A percentile compares a stretch with the other conserved stretches of the same genome.
Conservation (phyloP, 1,140 invertebrate species). For the Hypothenemus hampei region DNA sequence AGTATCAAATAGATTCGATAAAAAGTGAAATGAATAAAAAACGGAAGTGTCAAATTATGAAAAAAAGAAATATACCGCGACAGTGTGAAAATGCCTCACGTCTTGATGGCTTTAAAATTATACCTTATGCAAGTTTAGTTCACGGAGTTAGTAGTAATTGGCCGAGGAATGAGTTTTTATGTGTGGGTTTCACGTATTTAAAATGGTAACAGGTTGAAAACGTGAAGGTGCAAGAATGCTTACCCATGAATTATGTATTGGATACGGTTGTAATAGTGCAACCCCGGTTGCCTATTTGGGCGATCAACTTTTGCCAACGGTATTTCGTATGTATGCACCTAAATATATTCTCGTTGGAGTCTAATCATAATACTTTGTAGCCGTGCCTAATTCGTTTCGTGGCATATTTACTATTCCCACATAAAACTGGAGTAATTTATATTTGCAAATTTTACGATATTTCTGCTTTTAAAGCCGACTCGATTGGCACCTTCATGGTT, state of each 20-base stretch:
- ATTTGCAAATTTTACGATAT: not conserved
- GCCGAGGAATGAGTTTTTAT: constrained; percentile 17
- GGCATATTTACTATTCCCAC: not conserved
- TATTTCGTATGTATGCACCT: constrained; percentile 4
- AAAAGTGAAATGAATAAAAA: too few species aligned
- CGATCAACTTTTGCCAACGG: constrained; percentile 4
- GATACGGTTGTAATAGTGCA: not conserved
- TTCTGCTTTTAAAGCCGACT: not conserved
- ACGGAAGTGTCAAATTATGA: constrained; percentile 45
- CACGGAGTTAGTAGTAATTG: constrained; percentile 27
- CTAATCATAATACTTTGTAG: not conserved
- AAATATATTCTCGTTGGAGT: constrained; percentile 4
- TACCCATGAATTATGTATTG: constrained; percentile 20
- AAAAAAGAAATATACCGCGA: too few species aligned
- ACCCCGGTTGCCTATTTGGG: constrained; percentile 18
- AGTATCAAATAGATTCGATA: too few species aligned
- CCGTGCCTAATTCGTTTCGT: not conserved
- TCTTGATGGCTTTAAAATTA: constrained; percentile 46
- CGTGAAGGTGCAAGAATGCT: constrained; percentile 22
- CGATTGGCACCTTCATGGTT: not conserved
- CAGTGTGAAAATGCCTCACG: constrained; percentile 43
- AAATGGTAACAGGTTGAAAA: constrained; percentile 27
- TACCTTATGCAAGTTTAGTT: constrained; percentile 23
- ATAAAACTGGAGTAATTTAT: not conserved
- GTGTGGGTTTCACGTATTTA: constrained; percentile 18